Base-by-base conservation (phyloP, 2,113 vertebrate species). In the Glaucomys volans region DNA sequence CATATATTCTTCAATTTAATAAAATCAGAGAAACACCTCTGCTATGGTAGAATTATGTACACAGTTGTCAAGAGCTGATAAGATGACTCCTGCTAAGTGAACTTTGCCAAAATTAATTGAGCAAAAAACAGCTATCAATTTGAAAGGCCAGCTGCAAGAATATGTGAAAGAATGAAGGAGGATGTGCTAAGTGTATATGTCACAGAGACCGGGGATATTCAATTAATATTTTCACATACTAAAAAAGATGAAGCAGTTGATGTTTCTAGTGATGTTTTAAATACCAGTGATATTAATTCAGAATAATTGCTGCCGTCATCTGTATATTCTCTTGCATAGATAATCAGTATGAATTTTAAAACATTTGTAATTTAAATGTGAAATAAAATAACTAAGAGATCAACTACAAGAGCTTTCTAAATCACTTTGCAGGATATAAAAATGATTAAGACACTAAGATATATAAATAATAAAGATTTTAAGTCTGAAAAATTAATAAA, bases 61-160 rank as follows among this genome's bases (percentile, higher is more conserved):
- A 92, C 24, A 62, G 64, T 92, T 97, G 59, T 96, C 47, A 94
- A 91, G 35, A 94, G 59, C 13, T 96, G 81, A 95, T 97, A 95
- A 98, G 89, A 97, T 57, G 76, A 1, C 67, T 57, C 91, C 82
- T 97, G 86, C 89, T 96, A 97, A 94, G 86, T 85, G 71, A 98
- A 97, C 93, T 97, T 95, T 96, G 71, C 62, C 0, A 66, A 97
- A 97, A 98, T 98, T 98, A 98, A 98, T 97, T 97, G 95, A 98
- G 74, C 77, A 96, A 93, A 87, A 90, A 64, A 30, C 24, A 96
- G 93, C 95, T 94, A 92, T 87, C 90, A 37, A 5, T 96, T 97
- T 97, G 87, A 97, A 98, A 98, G 95, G 82, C 91, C 95, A 98
- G 71, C 72, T 97, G 93, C 83, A 97, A 94, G 28, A 90, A 77